Evolutionary conservation across 2,888 invertebrate genomes (phyloP), one percentile per base, ranked within the genome.

Genomic region (Steromphala cineraria): DNA sequence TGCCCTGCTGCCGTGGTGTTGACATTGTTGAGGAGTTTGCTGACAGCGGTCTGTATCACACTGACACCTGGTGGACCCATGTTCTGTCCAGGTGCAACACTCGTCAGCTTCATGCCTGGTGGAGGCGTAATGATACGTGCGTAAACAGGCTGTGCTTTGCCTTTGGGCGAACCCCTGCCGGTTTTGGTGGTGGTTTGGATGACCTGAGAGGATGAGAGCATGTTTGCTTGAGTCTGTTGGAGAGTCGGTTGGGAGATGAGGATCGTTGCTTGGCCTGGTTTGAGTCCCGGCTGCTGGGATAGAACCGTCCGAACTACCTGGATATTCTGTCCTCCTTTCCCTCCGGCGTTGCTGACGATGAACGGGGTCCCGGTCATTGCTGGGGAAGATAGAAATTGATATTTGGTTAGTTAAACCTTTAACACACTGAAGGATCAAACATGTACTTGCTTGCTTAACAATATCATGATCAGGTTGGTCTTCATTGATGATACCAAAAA

Each of bases 281-380:
- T 92, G 7, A 91, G 86, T 36, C 90, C 90, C 53, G 88, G 89
- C 80, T 90, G 91, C 78, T 92, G 92, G 2, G 91, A 89, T 40
- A 92, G 83, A 53, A 92, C 90, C n/a, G 92, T 92, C 80, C 91
- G 87, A 53, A 92, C 90, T 80, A 92, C 89, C 86, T 92, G 92
- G 74, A 91, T 76, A 81, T 90, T 91, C 81, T 89, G 90, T 75
- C 86, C 85, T 21, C 88, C 89, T 79, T 89, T 89, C 8, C 87
- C 87, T 19, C 87, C 89, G 55, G 86, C 82, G 76, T 82, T 84
- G 56, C 86, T 87, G 28, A 88, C 84, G n/a, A 88, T 82, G 40
- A 88, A 81, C 0, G 87, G 87, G 17, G 86, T 82, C 8, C 81
- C 85, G 81, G 82, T 36, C 21, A 53, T 36, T 46, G 46, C 46